Conservation (phyloP, 2,113 vertebrate genomes). For the Balaenoptera acutorostrata region DNA sequence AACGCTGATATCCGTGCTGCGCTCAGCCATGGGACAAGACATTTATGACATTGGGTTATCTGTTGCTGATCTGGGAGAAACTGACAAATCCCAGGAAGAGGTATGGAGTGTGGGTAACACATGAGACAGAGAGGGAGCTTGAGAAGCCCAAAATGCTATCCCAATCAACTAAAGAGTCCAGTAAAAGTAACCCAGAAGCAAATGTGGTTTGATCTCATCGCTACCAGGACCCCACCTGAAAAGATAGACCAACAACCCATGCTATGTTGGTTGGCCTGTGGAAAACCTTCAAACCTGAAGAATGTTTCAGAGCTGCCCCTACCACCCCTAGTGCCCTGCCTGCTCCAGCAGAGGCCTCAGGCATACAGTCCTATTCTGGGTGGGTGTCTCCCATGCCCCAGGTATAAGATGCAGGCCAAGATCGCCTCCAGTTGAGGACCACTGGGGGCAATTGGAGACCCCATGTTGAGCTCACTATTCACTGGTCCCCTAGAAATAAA, state of each 20-base stretch:
- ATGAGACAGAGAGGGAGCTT: background rate
- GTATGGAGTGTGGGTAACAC: background rate
- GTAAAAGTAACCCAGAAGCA: background rate
- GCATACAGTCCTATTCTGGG: background rate
- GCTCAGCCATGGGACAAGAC: background rate
- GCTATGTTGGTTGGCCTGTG: background rate
- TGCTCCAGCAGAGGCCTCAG: background rate
- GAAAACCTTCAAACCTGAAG: background rate
- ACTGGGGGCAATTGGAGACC: background rate
- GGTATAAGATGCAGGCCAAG: background rate
- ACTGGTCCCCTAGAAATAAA: background rate
- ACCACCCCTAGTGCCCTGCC: background rate
- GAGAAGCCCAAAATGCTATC: background rate
- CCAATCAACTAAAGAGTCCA: background rate
- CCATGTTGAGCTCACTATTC: background rate
- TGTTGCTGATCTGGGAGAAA: background rate
- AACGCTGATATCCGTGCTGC: background rate
- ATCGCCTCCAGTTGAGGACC: background rate
- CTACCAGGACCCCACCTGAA: background rate
- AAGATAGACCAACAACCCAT: background rate
- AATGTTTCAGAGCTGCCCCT: background rate
- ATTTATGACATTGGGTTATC: background rate
- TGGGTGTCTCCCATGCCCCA: background rate
- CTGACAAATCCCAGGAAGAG: background rate
- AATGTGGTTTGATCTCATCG: background rate